Base-by-base conservation (phyloP, 2,113 vertebrate genomes). In the human region DNA sequence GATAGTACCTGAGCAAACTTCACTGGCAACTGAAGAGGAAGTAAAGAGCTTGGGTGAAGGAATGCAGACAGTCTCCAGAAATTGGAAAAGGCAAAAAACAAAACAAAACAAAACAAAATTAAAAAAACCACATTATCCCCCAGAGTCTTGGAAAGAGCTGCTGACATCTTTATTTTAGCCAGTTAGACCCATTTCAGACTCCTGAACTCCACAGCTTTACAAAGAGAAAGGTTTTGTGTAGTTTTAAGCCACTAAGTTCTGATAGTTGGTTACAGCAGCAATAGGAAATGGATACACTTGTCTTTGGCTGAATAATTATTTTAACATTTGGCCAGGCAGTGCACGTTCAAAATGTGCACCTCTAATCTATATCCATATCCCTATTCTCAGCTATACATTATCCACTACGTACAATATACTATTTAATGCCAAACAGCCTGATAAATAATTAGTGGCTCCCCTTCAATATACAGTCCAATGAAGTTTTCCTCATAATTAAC, bases 11-110 rank as follows among this genome's bases (percentile, higher is more conserved):
- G 3, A 12, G 18, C 70, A 43, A 40, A 11, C 2, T 78, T 4
- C 20, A 4, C 40, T 57, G 8, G 30, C 25, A 27, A 45, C 40
- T 59, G 14, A 38, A 75, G 25, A 30, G 3, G 20, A 7, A 83
- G 40, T 61, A 68, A 59, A 9, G 2, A 22, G 1, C 11, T 9
- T 32, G 40, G 61, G 3, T 10, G 61, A 79, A 55, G 6, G 16
- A 27, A 16, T 52, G 11, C 0, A 1, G 23, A 14, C 1, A 40
- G 2, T 22, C 30, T 87, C 6, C 23, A n/a, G 48, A 59, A 27
- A 11, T 7, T 30, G 18, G 16, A 80, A 73, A 75, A 66, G 22
- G 9, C 17, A 81, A 9, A 75, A 80, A 93, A 43, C 61, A 64
- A 64, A 64, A 64, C 59, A 61, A 64, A 64, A 64, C 12, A 30